phyloP scores from a whole-genome alignment of 92 coral and sea anemone genomes.

The Muricea muricata region DNA sequence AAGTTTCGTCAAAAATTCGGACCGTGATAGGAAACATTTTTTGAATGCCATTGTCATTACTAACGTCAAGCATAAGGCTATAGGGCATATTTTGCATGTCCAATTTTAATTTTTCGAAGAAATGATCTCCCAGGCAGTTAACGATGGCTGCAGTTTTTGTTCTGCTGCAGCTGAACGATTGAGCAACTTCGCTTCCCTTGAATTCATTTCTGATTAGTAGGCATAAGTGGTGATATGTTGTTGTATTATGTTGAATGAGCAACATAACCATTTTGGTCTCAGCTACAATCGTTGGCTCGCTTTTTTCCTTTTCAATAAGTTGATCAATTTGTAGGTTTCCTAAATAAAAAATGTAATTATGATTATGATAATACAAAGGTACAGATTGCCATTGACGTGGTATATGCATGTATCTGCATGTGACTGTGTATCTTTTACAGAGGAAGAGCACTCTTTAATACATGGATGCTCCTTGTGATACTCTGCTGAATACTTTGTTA shows the following conservation, averaged over 20 bases:
- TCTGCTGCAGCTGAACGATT: constrained; percentile 36
- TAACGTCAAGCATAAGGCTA: constrained; percentile 39
- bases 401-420: too few species aligned
- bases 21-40: constrained; percentile 51
- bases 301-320: neutral
- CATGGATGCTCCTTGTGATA: constrained; percentile 47
- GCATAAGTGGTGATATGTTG: constrained; percentile 58
- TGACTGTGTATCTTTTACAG: neutral
- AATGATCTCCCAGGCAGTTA: constrained; percentile 25
- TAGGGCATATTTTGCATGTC: constrained; percentile 27
- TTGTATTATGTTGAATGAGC: constrained; percentile 64
- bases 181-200: constrained; percentile 55
- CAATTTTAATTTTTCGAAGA: neutral
- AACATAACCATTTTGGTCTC: constrained; percentile 60
- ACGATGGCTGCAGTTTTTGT: constrained; percentile 51
- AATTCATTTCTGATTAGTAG: constrained; percentile 57
- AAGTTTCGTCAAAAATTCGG: constrained; percentile 36
- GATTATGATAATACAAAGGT: neutral
- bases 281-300: constrained; percentile 45
- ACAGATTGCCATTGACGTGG: too few species aligned
- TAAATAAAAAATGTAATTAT: neutral
- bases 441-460: constrained; percentile 37
- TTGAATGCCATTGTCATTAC: constrained; percentile 43
- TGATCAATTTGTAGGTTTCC: neutral
- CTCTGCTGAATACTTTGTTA: constrained; percentile 33